phyloP scores from a whole-genome alignment of 1,140 invertebrate species.

The Papilio helenus region DNA sequence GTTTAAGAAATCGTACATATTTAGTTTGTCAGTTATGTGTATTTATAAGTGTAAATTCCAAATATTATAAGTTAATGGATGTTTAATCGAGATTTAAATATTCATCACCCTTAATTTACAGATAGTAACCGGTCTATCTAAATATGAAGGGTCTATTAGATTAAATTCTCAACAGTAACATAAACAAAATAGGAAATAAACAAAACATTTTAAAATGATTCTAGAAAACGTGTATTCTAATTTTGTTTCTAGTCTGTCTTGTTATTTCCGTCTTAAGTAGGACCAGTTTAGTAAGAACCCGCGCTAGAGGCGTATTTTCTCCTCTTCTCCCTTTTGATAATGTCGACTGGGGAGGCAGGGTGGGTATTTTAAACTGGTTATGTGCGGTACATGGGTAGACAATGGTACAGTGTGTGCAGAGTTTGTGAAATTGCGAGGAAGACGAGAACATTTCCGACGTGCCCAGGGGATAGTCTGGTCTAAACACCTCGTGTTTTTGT shows the following conservation, averaged over 20 bases:
- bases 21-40: slow-evolving; percentile 25
- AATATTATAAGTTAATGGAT: not conserved
- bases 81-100: not conserved
- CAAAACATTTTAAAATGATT: slow-evolving; percentile 48
- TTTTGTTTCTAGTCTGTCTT: slow-evolving; percentile 74
- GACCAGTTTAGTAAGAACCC: slow-evolving; percentile 59
- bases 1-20: slow-evolving; percentile 21
- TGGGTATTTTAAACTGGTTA: slow-evolving; percentile 60
- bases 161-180: not conserved
- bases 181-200: slow-evolving; percentile 23
- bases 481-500: slow-evolving; percentile 72
- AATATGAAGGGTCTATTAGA: not conserved
- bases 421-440: slow-evolving; percentile 79
- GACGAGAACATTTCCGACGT: slow-evolving; percentile 49
- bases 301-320: slow-evolving; percentile 39
- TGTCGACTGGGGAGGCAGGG: slow-evolving; percentile 44
- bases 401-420: slow-evolving; percentile 57
- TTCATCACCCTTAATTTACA: not conserved
- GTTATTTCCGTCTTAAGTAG: slow-evolving; percentile 71
- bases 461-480: slow-evolving; percentile 74
- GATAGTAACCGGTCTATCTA: not conserved
- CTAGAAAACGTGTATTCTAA: slow-evolving; percentile 70
- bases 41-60: slow-evolving; percentile 29
- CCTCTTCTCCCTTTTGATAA: slow-evolving; percentile 44
- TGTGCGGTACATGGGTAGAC: slow-evolving; percentile 56